Percentiles rank a stretch among this genome's conserved stretches.
phyloP scores from a whole-genome alignment of 1,140 invertebrate species.

The Lycorma delicatula region DNA sequence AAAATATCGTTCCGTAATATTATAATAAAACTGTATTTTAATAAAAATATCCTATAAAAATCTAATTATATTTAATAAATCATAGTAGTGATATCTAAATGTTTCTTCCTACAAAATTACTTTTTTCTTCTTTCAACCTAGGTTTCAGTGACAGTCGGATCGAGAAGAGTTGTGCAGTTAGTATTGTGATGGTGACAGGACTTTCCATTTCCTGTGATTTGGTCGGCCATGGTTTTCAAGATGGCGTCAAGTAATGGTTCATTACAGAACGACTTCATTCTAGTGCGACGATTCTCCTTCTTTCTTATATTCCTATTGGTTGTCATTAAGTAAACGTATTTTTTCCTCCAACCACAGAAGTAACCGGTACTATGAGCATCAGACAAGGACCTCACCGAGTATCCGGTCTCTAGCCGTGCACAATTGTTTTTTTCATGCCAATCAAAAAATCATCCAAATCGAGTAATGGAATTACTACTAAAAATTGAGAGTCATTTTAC shows the following conservation, averaged over 20 bases:
- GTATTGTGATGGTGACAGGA: conserved; percentile 3
- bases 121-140: no score
- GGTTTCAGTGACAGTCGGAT: no score
- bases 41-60: no score
- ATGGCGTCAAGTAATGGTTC: not conserved
- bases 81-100: no score
- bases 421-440: not conserved
- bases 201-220: conserved; percentile 3
- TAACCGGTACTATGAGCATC: not conserved
- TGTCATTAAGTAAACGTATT: not conserved
- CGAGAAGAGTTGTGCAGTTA: no score
- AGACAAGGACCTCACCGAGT: not conserved
- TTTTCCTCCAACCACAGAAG: conserved; percentile 1
- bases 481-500: no score
- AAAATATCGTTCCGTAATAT: no score
- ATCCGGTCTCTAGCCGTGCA: conserved; percentile 1
- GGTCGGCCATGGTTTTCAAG: conserved; percentile 1
- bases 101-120: no score
- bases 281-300: not conserved
- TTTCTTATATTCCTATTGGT: not conserved
- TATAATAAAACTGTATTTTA: no score
- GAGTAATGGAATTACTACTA: conserved; percentile 1
- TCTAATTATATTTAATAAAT: no score
- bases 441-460: not conserved
- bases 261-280: conserved; percentile 3